Percentiles rank a stretch among this genome's conserved stretches.
Conservation (phyloP, 1,140 invertebrate genomes). For the Trichonephila clavipes region DNA sequence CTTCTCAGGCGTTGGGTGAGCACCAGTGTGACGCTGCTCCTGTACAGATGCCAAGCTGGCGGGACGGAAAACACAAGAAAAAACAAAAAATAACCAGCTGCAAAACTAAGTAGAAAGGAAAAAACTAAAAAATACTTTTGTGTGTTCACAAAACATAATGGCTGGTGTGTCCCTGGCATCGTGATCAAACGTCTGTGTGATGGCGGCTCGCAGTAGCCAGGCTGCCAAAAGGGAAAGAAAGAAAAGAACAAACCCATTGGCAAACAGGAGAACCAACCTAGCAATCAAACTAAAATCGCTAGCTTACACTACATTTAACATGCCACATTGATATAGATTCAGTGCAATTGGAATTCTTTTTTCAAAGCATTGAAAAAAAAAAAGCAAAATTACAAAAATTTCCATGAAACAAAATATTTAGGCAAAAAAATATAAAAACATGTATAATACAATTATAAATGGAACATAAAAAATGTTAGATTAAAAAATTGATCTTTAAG, state of each 20-base stretch:
- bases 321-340: conserved; percentile 54
- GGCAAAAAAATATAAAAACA: too few species aligned
- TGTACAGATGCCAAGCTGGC: conserved; percentile 94
- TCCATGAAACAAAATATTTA: too few species aligned
- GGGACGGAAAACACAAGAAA: conserved; percentile 77
- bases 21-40: conserved; percentile 87
- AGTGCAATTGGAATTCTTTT: conserved; percentile 55
- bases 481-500: too few species aligned
- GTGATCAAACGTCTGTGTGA: conserved; percentile 75
- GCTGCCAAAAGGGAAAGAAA: conserved; percentile 75
- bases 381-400: conserved; percentile 4
- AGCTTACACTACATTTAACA: conserved; percentile 68
- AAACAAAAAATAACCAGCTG: conserved; percentile 71
- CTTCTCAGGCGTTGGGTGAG: conserved; percentile 79
- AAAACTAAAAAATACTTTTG: conserved; percentile 72
- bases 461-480: too few species aligned
- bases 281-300: conserved; percentile 74
- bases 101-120: conserved; percentile 72
- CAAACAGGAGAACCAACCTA: conserved; percentile 68
- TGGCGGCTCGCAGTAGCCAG: conserved; percentile 75
- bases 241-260: conserved; percentile 73
- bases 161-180: conserved; percentile 73
- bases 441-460: too few species aligned
- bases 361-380: conserved; percentile 13
- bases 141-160: conserved; percentile 73